phyloP scores from a whole-genome alignment of 1,140 invertebrate genomes.

The Nixonia krombeini region DNA sequence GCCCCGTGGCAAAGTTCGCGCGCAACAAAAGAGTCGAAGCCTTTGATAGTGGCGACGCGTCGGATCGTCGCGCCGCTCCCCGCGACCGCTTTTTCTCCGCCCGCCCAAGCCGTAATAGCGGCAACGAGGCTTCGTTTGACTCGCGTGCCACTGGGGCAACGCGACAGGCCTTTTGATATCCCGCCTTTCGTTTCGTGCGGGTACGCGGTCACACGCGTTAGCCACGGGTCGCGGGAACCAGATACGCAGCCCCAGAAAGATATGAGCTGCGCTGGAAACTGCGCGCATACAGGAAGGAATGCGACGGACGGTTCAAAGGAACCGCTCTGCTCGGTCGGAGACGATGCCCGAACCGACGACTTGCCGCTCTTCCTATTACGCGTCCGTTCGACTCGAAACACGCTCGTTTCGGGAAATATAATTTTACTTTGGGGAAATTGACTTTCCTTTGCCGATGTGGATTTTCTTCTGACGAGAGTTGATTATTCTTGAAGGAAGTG shows the following conservation, averaged over 20 bases:
- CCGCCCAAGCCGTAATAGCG: slow-evolving; percentile 49
- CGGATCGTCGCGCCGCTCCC: slow-evolving; percentile 7
- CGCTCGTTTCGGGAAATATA: slow-evolving; percentile 39
- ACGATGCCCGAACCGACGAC: slow-evolving; percentile 49
- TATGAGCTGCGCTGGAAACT: slow-evolving; percentile 42
- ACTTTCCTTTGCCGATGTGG: too few species aligned
- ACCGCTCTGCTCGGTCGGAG: slow-evolving; percentile 52
- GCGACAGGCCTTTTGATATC: slow-evolving; percentile 40
- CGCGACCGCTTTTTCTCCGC: slow-evolving; percentile 10
- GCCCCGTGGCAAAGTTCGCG: slow-evolving; percentile 14
- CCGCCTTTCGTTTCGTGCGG: slow-evolving; percentile 29
- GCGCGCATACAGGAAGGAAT: slow-evolving; percentile 39
- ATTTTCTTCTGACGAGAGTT: too few species aligned
- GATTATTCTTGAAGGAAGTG: too few species aligned
- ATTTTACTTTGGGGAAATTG: too few species aligned
- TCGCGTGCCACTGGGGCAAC: slow-evolving; percentile 51
- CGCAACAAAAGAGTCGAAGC: slow-evolving; percentile 23
- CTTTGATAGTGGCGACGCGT: slow-evolving; percentile 19
- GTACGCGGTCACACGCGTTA: slow-evolving; percentile 13
- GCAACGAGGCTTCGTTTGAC: slow-evolving; percentile 61
- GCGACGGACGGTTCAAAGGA: slow-evolving; percentile 52
- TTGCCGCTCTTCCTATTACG: too few species aligned
- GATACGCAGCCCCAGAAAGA: slow-evolving; percentile 19
- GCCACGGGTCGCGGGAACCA: slow-evolving; percentile 29
- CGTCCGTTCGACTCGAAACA: too few species aligned